Base-by-base conservation (phyloP, 2,888 invertebrate species). In the Drosophila dives region DNA sequence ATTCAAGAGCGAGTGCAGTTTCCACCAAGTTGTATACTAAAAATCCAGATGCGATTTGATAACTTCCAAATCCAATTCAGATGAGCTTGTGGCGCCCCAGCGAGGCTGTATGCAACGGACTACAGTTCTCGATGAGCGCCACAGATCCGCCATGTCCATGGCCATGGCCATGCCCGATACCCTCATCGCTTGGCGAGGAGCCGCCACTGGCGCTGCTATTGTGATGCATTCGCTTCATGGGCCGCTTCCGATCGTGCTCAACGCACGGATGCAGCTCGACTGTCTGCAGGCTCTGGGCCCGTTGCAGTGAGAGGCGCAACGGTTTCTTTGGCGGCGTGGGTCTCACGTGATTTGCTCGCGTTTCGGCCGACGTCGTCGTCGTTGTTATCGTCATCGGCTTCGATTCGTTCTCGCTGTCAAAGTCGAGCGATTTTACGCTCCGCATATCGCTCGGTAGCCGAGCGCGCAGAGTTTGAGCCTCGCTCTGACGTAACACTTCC, bases 241-340 rank as follows among this genome's bases (percentile, higher is more conserved):
- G 91, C 29, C 93, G 88, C 69, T 93, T 93, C 15, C 91, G 91
- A n/a, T 93, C 93, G 17, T 77, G 75, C 34, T 91, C 91, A n/a
- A 76, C 64, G 72, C 81, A 86, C 2, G 90, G 86, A 72, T 86
- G 83, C 45, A 92, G 73, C 69, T 93, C 92, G 10, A 97, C 95
- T 0, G 96, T 96, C 89, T 97, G 97, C 56, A 97, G 94, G 92
- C 97, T 97, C 74, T 96, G 95, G 0, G 97, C 97, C 83, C 97
- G 95, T 91, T 97, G 97, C 58, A 98, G 93, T 0, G 97, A 97
- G 48, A 98, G 93, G 12, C 97, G 94, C 56, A 97, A 92, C 0
- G 97, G 98, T 91, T 98, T 98, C 86, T 97, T 96, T 26, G 97
- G 98, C 6, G 97, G 97, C 17, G 96, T 95, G 0, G 97, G 97